Conservation (phyloP, 2,888 invertebrate genomes). For the Hydrotaea cyrtoneurina region DNA sequence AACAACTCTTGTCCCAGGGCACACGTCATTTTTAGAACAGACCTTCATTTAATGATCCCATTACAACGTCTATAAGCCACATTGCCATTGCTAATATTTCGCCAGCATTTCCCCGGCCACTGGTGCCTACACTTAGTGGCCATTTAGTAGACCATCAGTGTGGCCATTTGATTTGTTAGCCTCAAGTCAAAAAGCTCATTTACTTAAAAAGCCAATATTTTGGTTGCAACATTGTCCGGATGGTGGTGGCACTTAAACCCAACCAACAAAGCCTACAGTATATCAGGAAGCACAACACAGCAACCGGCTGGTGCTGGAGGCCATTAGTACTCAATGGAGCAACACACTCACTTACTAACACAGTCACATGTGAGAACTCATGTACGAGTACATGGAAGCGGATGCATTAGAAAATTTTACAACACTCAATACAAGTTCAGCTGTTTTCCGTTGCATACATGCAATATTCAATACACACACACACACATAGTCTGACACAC, state of each 20-base stretch:
- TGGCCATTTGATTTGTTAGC: neutral
- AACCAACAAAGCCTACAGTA: neutral
- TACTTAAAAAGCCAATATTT: constrained; percentile 50
- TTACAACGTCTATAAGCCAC: neutral
- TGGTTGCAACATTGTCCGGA: constrained; percentile 24
- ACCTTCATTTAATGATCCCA: neutral
- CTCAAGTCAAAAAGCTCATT: constrained; percentile 44
- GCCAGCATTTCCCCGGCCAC: too few relatives aligned
- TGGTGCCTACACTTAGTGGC: neutral
- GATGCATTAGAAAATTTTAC: neutral
- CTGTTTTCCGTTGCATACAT: neutral
- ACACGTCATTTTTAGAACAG: too few relatives aligned
- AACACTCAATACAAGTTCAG: neutral
- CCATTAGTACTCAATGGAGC: neutral
- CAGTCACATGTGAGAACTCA: neutral
- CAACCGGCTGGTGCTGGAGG: neutral
- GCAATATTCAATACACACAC: neutral
- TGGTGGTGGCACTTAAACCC: constrained; percentile 5
- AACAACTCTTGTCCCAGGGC: too few relatives aligned
- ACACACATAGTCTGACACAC: neutral
- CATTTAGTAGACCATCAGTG: neutral
- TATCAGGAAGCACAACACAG: neutral
- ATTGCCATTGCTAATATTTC: neutral
- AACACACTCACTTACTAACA: neutral
- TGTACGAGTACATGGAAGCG: too few relatives aligned